Evolutionary conservation across 2,888 invertebrate genomes (phyloP).

Genomic region (Petrolisthes cinctipes): DNA sequence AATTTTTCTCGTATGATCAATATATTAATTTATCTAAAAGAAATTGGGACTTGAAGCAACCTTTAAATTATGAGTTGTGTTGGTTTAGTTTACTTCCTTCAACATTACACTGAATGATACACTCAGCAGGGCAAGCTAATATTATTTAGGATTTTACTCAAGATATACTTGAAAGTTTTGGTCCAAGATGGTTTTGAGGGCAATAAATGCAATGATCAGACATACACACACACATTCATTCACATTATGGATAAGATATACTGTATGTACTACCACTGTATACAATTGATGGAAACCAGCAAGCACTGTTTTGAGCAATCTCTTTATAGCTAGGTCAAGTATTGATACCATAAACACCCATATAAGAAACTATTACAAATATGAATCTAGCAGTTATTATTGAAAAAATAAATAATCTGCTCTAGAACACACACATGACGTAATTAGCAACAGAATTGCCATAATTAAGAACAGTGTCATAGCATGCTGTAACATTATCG

Average conservation of each 20-base stretch:
- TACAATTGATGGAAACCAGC: too few species aligned
- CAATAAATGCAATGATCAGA: background rate
- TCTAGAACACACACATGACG: too few species aligned
- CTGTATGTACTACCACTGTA: too few species aligned
- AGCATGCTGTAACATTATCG: too few species aligned
- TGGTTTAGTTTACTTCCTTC: background rate
- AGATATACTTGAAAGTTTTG: background rate
- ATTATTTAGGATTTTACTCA: background rate
- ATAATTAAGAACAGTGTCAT: too few species aligned
- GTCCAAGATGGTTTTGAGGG: background rate
- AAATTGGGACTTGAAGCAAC: background rate
- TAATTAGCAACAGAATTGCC: too few species aligned
- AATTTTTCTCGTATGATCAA: background rate
- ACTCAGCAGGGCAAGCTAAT: background rate
- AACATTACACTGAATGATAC: background rate
- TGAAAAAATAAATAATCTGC: too few species aligned
- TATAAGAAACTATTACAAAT: too few species aligned
- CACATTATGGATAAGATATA: background rate
- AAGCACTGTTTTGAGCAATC: too few species aligned
- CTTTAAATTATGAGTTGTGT: background rate
- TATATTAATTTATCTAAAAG: background rate
- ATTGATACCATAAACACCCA: too few species aligned
- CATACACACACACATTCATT: background rate
- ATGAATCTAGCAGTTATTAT: too few species aligned
- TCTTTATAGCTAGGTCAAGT: too few species aligned